Percentiles rank a stretch among this genome's conserved stretches.
These are phyloP conservation scores for Schizopygopsis malacanthus DNA, from an alignment of 2,797 vertebrate species.

Conservation along the genomic window DNA sequence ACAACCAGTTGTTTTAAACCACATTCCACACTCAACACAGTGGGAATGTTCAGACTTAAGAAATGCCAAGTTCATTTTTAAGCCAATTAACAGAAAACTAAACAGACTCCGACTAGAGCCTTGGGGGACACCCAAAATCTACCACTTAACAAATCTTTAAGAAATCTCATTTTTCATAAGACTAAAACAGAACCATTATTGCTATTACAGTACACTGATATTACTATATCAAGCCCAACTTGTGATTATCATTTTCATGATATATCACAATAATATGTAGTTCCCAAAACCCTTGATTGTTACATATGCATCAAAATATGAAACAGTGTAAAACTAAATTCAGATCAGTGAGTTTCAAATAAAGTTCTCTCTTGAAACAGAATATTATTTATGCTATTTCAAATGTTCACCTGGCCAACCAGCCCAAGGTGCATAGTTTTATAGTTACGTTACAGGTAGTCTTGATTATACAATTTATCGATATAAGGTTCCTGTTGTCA, in stretches of 20 bases:
- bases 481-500: constrained; percentile 60
- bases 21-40: neutral
- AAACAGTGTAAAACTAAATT: neutral
- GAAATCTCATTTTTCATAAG: neutral
- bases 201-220: constrained; percentile 42
- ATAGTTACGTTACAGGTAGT: constrained; percentile 35
- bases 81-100: neutral
- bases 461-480: constrained; percentile 32
- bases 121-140: neutral
- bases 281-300: constrained; percentile 19
- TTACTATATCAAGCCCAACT: constrained; percentile 63
- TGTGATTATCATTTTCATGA: constrained; percentile 30
- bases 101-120: neutral
- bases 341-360: constrained; percentile 28
- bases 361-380: constrained; percentile 14
- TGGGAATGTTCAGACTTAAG: neutral
- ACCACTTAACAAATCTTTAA: neutral
- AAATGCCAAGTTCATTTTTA: neutral
- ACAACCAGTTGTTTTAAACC: neutral
- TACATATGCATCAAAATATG: constrained; percentile 4
- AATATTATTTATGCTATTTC: constrained; percentile 4
- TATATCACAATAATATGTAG: constrained; percentile 56
- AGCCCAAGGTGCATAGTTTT: neutral
- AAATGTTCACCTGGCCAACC: constrained; percentile 9
- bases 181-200: constrained; percentile 40